A percentile compares a stretch with the other conserved stretches of the same genome.
phyloP scores from a whole-genome alignment of 92 coral and sea anemone species.

The Diadumene lineata region DNA sequence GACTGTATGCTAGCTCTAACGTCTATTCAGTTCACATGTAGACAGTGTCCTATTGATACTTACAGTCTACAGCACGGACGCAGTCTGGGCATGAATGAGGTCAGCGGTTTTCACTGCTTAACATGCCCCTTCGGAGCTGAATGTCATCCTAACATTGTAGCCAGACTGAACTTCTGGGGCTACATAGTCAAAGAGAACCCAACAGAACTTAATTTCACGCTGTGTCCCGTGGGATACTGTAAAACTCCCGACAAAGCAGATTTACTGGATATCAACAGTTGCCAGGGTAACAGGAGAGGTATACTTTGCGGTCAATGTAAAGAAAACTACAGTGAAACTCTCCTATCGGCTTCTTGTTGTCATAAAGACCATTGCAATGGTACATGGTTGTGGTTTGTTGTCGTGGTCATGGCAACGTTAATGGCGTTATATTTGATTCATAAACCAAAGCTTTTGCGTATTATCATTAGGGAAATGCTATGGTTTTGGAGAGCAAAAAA shows the following conservation, averaged over 20 bases:
- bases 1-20: conserved; percentile 22
- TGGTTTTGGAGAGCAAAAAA: conserved; percentile 37
- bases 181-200: conserved; percentile 35
- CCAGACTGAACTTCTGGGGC: conserved; percentile 79
- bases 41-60: conserved; percentile 39
- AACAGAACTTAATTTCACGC: conserved; percentile 47
- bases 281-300: conserved; percentile 78
- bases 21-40: conserved; percentile 43
- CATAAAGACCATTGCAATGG: conserved; percentile 46
- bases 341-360: conserved; percentile 62
- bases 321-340: conserved; percentile 65
- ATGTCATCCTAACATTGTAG: conserved; percentile 46
- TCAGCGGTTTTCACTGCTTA: conserved; percentile 54
- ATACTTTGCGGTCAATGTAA: conserved; percentile 77
- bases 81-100: conserved; percentile 24
- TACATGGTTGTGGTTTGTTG: conserved; percentile 70
- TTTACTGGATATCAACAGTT: conserved; percentile 51
- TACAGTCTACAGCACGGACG: conserved; percentile 70
- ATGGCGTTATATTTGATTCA: conserved; percentile 64
- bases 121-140: conserved; percentile 83
- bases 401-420: conserved; percentile 22
- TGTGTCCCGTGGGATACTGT: conserved; percentile 79
- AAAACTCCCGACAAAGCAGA: conserved; percentile 19
- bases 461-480: conserved; percentile 45
- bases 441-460: conserved; percentile 62